A percentile compares a stretch with the other conserved stretches of the same genome.
phyloP scores from a whole-genome alignment of 2,113 vertebrate species.

The Ciconia boyciana region DNA sequence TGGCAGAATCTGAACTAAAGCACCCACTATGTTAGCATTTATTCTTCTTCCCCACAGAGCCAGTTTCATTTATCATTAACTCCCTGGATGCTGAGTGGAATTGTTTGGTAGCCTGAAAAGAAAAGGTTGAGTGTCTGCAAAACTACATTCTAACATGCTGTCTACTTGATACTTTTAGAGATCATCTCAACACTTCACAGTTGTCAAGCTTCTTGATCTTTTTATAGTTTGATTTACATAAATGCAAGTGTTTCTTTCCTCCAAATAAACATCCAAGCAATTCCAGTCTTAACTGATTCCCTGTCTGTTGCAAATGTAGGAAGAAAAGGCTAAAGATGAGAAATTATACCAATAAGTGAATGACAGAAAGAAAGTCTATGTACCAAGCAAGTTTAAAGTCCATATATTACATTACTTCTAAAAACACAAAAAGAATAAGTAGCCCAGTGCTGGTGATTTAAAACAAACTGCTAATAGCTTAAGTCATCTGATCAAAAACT shows the following conservation, averaged over 20 bases:
- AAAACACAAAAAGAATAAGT: neutral
- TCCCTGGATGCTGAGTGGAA: neutral
- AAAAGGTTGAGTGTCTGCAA: neutral
- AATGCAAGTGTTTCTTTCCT: neutral
- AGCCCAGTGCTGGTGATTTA: neutral
- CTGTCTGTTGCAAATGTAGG: neutral
- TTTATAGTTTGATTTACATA: slow-evolving; percentile 41
- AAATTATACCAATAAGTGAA: neutral
- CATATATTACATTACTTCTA: neutral
- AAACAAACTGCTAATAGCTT: neutral
- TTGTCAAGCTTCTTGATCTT: slow-evolving; percentile 11
- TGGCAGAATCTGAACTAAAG: neutral
- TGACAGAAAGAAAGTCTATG: neutral
- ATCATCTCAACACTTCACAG: neutral
- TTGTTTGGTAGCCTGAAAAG: neutral
- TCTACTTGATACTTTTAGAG: slow-evolving; percentile 11
- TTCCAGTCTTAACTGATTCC: neutral
- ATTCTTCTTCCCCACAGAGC: neutral
- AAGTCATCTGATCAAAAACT: neutral
- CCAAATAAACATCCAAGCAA: slow-evolving; percentile 9
- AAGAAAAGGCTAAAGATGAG: slow-evolving; percentile 1
- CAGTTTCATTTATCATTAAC: neutral
- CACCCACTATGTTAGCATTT: neutral
- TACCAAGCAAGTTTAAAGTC: neutral
- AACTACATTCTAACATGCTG: neutral